Evolutionary conservation across 2,113 vertebrate species (phyloP).

Genomic region (Hydrolagus affinis): DNA sequence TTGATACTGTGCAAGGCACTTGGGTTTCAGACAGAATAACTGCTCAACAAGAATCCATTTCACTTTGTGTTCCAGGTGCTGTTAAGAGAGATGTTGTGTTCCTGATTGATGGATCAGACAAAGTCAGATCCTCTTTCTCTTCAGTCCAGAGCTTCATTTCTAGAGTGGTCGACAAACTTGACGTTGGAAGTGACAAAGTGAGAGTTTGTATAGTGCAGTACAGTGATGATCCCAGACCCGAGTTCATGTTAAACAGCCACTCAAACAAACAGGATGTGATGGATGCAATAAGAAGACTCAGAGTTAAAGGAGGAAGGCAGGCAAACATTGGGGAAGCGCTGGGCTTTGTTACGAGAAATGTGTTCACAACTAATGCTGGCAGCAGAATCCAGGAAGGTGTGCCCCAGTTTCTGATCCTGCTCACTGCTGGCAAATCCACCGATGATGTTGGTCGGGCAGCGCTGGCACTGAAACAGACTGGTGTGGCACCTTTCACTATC

Average conservation of each 20-base stretch:
- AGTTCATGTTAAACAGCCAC: conserved; percentile 17
- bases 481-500: conserved; percentile 60
- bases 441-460: conserved; percentile 72
- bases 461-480: conserved; percentile 62
- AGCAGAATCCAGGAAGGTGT: conserved; percentile 30
- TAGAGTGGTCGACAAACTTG: neutral
- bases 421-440: conserved; percentile 50
- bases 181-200: conserved; percentile 17
- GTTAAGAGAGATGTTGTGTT: conserved; percentile 50
- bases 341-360: neutral
- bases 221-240: conserved; percentile 2
- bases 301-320: neutral
- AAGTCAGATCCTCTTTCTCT: neutral
- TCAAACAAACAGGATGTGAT: neutral
- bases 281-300: neutral
- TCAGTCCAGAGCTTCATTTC: conserved; percentile 15
- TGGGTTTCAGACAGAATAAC: too few relatives aligned
- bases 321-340: conserved; percentile 28
- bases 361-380: neutral
- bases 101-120: conserved; percentile 53
- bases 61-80: conserved; percentile 58
- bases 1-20: too few relatives aligned
- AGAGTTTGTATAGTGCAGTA: conserved; percentile 29
- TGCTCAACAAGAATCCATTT: conserved; percentile 14
- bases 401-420: conserved; percentile 25